phyloP scores from a whole-genome alignment of 2,888 invertebrate species.

The Gryllus longicercus region DNA sequence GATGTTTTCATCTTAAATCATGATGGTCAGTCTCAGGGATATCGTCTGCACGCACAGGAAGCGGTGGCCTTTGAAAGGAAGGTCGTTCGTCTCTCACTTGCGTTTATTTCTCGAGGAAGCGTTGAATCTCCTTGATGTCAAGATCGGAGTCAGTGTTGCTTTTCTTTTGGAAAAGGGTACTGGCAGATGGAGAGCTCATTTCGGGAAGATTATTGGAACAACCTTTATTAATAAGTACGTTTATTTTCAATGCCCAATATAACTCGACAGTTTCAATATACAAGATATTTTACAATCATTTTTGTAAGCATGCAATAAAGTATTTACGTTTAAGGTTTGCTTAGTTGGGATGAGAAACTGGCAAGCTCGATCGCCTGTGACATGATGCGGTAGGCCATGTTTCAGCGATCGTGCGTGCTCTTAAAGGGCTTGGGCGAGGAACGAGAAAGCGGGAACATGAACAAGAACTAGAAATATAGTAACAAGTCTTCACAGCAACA shows the following conservation, averaged over 20 bases:
- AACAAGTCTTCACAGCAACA: slow-evolving; percentile 1
- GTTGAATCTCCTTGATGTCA: too few species aligned
- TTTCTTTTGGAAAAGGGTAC: too few species aligned
- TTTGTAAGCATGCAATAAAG: neutral
- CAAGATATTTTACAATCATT: slow-evolving; percentile 8
- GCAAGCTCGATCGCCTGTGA: neutral
- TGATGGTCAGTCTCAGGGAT: too few species aligned
- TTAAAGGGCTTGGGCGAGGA: neutral
- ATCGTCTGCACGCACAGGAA: too few species aligned
- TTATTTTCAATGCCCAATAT: slow-evolving; percentile 20
- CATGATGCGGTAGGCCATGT: neutral
- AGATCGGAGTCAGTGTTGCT: too few species aligned
- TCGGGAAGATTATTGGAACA: too few species aligned
- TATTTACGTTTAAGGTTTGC: neutral
- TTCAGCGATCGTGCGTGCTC: neutral
- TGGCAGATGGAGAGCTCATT: too few species aligned
- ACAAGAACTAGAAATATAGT: neutral
- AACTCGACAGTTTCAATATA: slow-evolving; percentile 8
- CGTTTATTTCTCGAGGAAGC: too few species aligned
- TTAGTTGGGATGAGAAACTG: neutral
- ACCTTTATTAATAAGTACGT: slow-evolving; percentile 17
- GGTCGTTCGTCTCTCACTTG: too few species aligned
- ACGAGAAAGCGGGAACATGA: slow-evolving; percentile 8
- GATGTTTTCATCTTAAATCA: too few species aligned
- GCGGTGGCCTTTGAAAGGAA: too few species aligned